Evolutionary conservation across 2,888 invertebrate species (phyloP).

Genomic region (Ennomos erosarius): DNA sequence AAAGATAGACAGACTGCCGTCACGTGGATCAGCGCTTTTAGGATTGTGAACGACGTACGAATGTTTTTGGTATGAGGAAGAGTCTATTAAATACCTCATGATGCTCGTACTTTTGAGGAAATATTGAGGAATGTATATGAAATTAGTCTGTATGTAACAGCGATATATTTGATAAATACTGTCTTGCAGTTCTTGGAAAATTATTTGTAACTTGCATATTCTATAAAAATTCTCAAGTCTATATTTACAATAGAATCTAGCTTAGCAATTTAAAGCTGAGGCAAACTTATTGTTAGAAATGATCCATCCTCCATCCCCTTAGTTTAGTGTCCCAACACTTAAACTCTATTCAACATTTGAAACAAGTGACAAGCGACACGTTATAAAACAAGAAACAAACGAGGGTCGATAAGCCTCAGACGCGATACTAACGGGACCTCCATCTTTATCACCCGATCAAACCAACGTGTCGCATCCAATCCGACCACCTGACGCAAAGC

Average conservation of each 20-base stretch:
- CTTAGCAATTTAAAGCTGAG: background rate
- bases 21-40: slow-evolving; percentile 6
- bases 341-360: background rate
- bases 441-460: slow-evolving; percentile 43
- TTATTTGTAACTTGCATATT: no score
- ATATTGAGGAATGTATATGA: no score
- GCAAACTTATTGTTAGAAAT: background rate
- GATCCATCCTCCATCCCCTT: no score
- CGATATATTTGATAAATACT: no score
- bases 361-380: slow-evolving; percentile 16
- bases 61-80: background rate
- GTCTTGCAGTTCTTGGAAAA: no score
- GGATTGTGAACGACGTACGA: background rate
- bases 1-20: slow-evolving; percentile 40
- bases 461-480: slow-evolving; percentile 41
- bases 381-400: slow-evolving; percentile 23
- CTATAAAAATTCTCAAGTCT: no score
- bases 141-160: no score
- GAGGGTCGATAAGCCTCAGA: slow-evolving; percentile 15
- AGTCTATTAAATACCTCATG: background rate
- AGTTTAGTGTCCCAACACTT: no score
- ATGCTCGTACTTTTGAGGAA: background rate
- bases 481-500: slow-evolving; percentile 52
- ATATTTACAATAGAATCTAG: no score
- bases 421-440: slow-evolving; percentile 26